Evolutionary conservation across 2,888 invertebrate species (phyloP), one percentile per base, ranked within the genome.

Genomic region (Aethes cnicana): DNA sequence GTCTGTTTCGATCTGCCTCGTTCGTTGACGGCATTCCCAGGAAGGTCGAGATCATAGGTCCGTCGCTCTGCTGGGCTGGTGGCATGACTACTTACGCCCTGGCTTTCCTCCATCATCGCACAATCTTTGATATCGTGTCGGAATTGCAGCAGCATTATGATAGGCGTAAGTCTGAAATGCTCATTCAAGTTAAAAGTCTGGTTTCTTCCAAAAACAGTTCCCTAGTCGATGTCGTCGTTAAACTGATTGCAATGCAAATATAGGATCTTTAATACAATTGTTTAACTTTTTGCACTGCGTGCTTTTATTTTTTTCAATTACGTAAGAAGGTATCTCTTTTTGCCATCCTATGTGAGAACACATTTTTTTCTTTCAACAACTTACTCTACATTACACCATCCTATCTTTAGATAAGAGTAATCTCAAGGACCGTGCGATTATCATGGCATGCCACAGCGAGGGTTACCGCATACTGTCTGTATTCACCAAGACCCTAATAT

Each of bases 111-210:
- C n/a, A 12, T 3, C 16, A 35, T 8, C 16, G 5, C 8, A 21
- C 7, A 0, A n/a, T 46, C 16, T 35, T 35, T 17, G 4, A 46
- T 1, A 25, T 35, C 4, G 9, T 46, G 2, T 20, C 17, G 16
- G 7, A 4, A 2, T 12, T 46, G 2, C 46, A 35, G 12, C 14
- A n/a, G 4, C 36, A 46, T 36, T 46, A 46, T 8, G 46, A 46
- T 16, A 7, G 4, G 32, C 33, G 46, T 46, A 36, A 36, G 46
- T 46, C 4, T 20, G 5, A 3, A 11, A 0, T 18, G 3, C n/a
- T 4, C 14, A 14, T 2, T 6, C 12, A 12, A 5, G 9, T 28
- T 28, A n/a, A 9, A 11, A 11, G 5, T 9, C 5, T 2, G 9
- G 9, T 5, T 28, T 28, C n/a, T 3, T 4, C 4, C 11, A n/a